Evolutionary conservation across 2,888 invertebrate genomes (phyloP).

Genomic region (Caenorhabditis japonica): DNA sequence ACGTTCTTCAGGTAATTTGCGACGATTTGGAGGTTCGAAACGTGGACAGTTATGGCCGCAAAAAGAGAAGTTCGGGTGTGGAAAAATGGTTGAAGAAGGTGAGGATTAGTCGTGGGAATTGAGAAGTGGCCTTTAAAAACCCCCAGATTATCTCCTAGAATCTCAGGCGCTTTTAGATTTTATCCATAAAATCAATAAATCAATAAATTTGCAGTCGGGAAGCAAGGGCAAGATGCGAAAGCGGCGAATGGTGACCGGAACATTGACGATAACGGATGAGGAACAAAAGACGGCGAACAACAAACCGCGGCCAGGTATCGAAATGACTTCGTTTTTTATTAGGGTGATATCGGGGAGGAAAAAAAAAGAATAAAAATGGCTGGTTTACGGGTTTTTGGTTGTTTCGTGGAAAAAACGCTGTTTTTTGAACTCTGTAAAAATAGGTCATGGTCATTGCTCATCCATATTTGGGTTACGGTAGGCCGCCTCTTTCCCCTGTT

Average conservation of each 20-base stretch:
- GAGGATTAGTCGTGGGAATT: constrained; percentile 2
- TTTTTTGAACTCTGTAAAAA: no score
- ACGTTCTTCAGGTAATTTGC: constrained; percentile 53
- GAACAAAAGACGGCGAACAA: constrained; percentile 13
- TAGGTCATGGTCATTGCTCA: no score
- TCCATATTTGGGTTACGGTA: no score
- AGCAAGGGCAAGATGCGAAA: constrained; percentile 12
- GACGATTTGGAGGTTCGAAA: constrained; percentile 52
- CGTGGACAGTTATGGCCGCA: constrained; percentile 53
- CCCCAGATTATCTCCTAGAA: no score
- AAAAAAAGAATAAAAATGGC: no score
- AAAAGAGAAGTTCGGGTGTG: constrained; percentile 41
- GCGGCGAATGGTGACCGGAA: constrained; percentile 41
- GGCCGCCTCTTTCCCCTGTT: no score
- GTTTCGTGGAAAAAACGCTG: no score
- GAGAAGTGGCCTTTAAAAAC: no score
- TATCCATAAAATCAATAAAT: no score
- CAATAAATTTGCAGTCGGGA: constrained; percentile 18
- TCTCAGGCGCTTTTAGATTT: no score
- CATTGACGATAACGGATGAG: constrained; percentile 48
- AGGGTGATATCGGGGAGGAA: no score
- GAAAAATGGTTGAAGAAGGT: constrained; percentile 38
- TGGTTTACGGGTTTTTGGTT: constrained; percentile 9
- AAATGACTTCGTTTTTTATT: not conserved
- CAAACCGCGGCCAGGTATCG: constrained; percentile 46